Conservation (phyloP, 2,797 vertebrate genomes). For the Pseudochaenichthys georgianus region DNA sequence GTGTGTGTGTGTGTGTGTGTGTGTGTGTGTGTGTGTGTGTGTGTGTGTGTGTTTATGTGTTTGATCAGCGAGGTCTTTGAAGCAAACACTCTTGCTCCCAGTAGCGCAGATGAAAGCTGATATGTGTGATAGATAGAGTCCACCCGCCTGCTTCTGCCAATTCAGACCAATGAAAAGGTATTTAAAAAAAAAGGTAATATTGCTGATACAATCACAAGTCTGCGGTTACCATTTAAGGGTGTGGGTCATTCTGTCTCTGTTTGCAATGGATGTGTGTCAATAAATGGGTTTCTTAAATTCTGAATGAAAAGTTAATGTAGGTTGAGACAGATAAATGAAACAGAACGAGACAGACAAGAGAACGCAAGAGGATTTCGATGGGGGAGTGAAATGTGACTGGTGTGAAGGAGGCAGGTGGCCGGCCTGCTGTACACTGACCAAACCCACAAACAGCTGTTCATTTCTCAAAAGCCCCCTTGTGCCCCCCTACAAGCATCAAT, state of each 20-base stretch:
- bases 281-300: background rate
- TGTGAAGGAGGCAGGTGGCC: constrained; percentile 70
- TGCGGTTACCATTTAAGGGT: constrained; percentile 27
- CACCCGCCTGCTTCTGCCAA: constrained; percentile 47
- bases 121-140: constrained; percentile 63
- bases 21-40: constrained; percentile 34
- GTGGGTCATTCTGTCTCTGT: background rate
- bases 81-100: constrained; percentile 61
- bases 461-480: constrained; percentile 69
- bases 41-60: constrained; percentile 25
- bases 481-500: constrained; percentile 48
- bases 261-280: constrained; percentile 12
- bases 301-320: constrained; percentile 3
- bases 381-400: constrained; percentile 52
- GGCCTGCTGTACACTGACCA: constrained; percentile 62
- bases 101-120: constrained; percentile 69
- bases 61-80: constrained; percentile 81
- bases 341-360: background rate
- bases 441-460: constrained; percentile 77
- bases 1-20: constrained; percentile 2
- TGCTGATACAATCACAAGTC: constrained; percentile 56
- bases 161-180: constrained; percentile 45
- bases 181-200: constrained; percentile 27
- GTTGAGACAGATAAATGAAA: background rate
- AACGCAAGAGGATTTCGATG: constrained; percentile 2